These are phyloP conservation scores for Sinotaia quadrata DNA, from an alignment of 2,888 invertebrate species.

Conservation along the genomic window DNA sequence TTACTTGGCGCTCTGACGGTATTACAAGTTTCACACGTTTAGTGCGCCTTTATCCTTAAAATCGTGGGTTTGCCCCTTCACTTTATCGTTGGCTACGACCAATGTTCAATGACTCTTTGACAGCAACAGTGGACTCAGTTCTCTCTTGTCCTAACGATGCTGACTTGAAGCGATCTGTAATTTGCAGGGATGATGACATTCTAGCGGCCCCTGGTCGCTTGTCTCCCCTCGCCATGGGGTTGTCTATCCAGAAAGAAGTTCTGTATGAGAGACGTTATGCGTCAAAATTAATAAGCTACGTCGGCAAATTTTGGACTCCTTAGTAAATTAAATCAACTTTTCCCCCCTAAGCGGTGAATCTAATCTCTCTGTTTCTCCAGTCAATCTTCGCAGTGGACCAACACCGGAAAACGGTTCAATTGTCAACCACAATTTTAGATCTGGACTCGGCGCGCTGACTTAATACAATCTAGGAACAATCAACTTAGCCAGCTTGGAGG, in stretches of 20 bases:
- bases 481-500: constrained; percentile 29
- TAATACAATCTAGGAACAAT: constrained; percentile 29
- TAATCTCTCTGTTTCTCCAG: constrained; percentile 33
- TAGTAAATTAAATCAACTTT: constrained; percentile 29
- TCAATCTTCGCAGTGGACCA: constrained; percentile 25
- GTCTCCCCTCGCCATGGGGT: constrained; percentile 24
- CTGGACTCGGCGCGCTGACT: constrained; percentile 9
- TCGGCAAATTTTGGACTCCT: constrained; percentile 28
- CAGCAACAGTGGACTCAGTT: not conserved
- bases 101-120: constrained; percentile 21
- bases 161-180: constrained; percentile 25
- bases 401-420: constrained; percentile 32
- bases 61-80: constrained; percentile 18
- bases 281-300: constrained; percentile 34
- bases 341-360: constrained; percentile 29
- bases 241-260: constrained; percentile 16
- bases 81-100: constrained; percentile 5
- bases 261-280: constrained; percentile 31
- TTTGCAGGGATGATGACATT: constrained; percentile 32
- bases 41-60: constrained; percentile 23
- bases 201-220: constrained; percentile 24
- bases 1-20: too few relatives aligned
- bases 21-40: too few relatives aligned
- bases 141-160: constrained; percentile 17
- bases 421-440: constrained; percentile 30